Evolutionary conservation across 2,888 invertebrate genomes (phyloP), one percentile per base, ranked within the genome.

Genomic region (Ceriagrion tenellum): DNA sequence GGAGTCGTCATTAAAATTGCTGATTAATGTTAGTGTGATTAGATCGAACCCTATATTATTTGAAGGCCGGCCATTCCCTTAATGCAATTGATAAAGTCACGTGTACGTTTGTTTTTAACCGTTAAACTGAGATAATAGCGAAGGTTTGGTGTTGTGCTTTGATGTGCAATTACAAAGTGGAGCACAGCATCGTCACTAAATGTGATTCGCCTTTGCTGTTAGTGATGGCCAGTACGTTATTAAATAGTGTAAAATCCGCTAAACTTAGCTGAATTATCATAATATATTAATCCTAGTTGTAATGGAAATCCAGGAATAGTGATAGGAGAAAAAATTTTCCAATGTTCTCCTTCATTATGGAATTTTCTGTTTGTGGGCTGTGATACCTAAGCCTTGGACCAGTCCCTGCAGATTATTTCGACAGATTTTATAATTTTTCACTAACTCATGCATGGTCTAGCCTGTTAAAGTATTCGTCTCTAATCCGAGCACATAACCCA

Each of bases 341-440:
- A 16, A 59, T 93, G 93, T 93, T 93, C 93, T 93, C 93, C 93
- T 69, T 26, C n/a, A 59, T 63, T 40, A 47, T 69, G 20, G 69
- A 47, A n/a, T 93, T 47, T 93, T 93, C 93, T 47, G 69, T 89
- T 89, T n/a, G 69, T 69, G 93, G 93, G 69, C 93, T 69, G 93
- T 69, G 93, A 93, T 47, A 26, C 40, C n/a, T 69, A 47, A 69
- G 16, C 2, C 69, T 93, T 69, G 93, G 59, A 81, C 93, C 93
- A 69, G 93, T n/a, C 74, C n/a, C n/a, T 18, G 12, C n/a, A 30
- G 81, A 81, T 81, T 18, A 81, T 81, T 81, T 81, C 35, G 81
- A 81, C 30, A 81, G 81, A 35, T 12, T 81, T 81, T 35, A 6
- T 69, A 30, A 35, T 12, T 30, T 35, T 81, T 81, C 35, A 81